These are phyloP conservation scores for Cyanoderma ruficeps DNA, from an alignment of 2,113 vertebrate genomes.

Conservation along the genomic window DNA sequence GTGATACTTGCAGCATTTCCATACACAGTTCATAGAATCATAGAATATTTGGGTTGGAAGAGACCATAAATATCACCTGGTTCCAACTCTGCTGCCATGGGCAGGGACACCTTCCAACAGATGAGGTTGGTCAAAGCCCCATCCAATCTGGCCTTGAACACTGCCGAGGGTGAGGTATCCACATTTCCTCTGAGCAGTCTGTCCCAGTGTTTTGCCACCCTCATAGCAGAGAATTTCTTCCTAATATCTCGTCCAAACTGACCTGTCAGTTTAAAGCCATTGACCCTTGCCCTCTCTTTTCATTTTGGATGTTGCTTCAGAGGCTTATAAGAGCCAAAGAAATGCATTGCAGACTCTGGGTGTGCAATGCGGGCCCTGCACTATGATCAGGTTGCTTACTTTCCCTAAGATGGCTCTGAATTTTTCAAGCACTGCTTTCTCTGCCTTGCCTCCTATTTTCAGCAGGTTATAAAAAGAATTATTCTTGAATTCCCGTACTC, in stretches of 20 bases:
- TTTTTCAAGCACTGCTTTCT: neutral
- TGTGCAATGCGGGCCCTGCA: fast-evolving
- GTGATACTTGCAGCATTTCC: neutral
- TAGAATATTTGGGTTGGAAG: neutral
- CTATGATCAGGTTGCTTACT: neutral
- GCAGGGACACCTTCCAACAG: neutral
- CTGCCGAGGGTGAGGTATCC: neutral
- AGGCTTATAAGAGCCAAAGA: neutral
- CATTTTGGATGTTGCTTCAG: neutral
- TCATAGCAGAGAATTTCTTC: neutral
- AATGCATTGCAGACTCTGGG: neutral
- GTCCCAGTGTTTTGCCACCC: no score
- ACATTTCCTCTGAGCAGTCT: neutral
- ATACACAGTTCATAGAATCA: neutral
- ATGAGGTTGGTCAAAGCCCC: neutral
- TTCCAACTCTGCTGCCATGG: neutral
- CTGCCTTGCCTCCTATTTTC: neutral
- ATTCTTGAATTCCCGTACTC: neutral
- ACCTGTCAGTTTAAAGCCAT: neutral
- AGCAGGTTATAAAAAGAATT: neutral
- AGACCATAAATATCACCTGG: neutral
- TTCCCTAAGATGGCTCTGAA: neutral
- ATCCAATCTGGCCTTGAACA: neutral
- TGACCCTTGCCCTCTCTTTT: neutral
- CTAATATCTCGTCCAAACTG: neutral